These are phyloP conservation scores for Lagodon rhomboides DNA, from an alignment of 2,797 vertebrate genomes.

Conservation along the genomic window DNA sequence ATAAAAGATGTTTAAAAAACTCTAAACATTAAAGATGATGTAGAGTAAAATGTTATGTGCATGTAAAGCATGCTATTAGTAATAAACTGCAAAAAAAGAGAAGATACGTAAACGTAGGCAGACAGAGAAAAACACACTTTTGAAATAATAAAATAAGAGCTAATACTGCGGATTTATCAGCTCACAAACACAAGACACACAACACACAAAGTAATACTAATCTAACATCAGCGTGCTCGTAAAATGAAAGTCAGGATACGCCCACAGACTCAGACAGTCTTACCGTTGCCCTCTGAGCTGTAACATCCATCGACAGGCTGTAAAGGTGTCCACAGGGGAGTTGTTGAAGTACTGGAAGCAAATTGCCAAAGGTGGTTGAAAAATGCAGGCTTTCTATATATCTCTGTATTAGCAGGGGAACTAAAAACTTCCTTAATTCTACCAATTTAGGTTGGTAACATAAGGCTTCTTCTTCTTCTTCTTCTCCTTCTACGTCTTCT, in stretches of 20 bases:
- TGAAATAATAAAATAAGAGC: background rate
- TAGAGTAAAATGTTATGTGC: background rate
- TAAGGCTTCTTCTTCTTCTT: conserved; percentile 81
- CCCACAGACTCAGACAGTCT: conserved; percentile 65
- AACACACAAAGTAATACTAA: conserved; percentile 34
- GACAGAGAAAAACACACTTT: background rate
- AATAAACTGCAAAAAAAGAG: background rate
- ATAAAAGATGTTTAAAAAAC: too few relatives aligned
- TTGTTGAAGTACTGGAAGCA: conserved; percentile 74
- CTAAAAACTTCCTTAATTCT: conserved; percentile 90
- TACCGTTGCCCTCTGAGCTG: conserved; percentile 58
- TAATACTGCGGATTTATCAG: background rate
- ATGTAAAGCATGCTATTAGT: background rate
- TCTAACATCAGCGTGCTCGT: conserved; percentile 9
- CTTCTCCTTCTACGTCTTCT: conserved; percentile 65
- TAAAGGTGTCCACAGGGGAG: conserved; percentile 60
- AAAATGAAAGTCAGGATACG: conserved; percentile 70
- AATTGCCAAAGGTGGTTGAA: conserved; percentile 86
- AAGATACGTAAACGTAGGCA: background rate
- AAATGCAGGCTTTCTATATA: conserved; percentile 87
- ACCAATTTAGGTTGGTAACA: conserved; percentile 84
- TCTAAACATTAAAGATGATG: background rate
- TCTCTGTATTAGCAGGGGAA: conserved; percentile 88
- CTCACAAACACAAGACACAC: conserved; percentile 1
- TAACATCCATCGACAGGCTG: conserved; percentile 28